These are phyloP conservation scores for Leptatherina wallacei DNA, from an alignment of 2,797 vertebrate genomes.

Conservation along the genomic window DNA sequence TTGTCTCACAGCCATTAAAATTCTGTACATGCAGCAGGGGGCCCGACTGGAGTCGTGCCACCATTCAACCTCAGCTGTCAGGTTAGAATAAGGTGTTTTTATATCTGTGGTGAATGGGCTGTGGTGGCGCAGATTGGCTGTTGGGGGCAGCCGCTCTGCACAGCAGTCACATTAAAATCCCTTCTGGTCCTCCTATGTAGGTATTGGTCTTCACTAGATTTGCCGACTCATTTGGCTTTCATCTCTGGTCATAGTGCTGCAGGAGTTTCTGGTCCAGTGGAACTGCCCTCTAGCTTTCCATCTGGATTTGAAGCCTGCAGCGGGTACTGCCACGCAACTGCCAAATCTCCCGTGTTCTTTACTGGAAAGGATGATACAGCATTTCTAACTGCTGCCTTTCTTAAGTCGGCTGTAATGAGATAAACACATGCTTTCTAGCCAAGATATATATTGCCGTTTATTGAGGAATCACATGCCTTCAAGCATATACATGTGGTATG, in stretches of 20 bases:
- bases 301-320: conserved; percentile 58
- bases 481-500: background rate
- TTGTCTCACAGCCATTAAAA: conserved; percentile 83
- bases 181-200: conserved; percentile 41
- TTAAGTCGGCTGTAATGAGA: too few species aligned
- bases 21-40: conserved; percentile 76
- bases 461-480: background rate
- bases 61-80: conserved; percentile 82
- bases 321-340: conserved; percentile 25
- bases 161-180: conserved; percentile 59
- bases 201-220: conserved; percentile 53
- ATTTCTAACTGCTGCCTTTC: conserved; percentile 16
- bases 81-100: conserved; percentile 81
- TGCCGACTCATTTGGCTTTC: conserved; percentile 54
- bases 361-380: conserved; percentile 24
- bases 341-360: conserved; percentile 40
- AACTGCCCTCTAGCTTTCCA: conserved; percentile 66
- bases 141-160: conserved; percentile 56
- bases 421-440: too few species aligned
- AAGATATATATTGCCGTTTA: background rate
- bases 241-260: conserved; percentile 50
- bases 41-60: conserved; percentile 75
- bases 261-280: conserved; percentile 55
- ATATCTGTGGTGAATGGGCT: conserved; percentile 65
- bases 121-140: conserved; percentile 53